These are phyloP conservation scores for Drosophila carrolli DNA, from an alignment of 1,140 invertebrate genomes.

Conservation along the genomic window DNA sequence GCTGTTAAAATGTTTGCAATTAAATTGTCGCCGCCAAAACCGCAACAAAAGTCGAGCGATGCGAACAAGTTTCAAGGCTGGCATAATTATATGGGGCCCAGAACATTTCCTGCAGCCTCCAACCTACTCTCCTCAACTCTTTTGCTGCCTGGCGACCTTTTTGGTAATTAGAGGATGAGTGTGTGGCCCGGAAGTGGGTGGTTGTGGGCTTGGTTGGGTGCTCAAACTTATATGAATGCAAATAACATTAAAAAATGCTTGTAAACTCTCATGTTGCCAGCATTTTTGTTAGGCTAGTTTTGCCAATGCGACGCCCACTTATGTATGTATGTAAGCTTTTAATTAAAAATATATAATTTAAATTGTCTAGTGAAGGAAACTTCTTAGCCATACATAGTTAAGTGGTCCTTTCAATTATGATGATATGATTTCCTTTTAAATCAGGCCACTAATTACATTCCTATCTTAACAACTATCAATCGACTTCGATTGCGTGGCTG, in stretches of 20 bases:
- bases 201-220: not conserved
- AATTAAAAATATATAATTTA: slow-evolving; percentile 25
- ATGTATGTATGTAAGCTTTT: slow-evolving; percentile 4
- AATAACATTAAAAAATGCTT: slow-evolving; percentile 18
- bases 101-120: slow-evolving; percentile 18
- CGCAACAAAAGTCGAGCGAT: slow-evolving; percentile 42
- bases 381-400: not conserved
- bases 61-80: slow-evolving; percentile 41
- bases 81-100: slow-evolving; percentile 31
- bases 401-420: not conserved
- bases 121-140: not conserved
- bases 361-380: not conserved
- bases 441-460: not conserved
- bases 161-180: slow-evolving; percentile 47
- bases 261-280: slow-evolving; percentile 8
- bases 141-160: slow-evolving; percentile 4
- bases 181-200: slow-evolving; percentile 32
- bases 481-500: not conserved
- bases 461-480: slow-evolving; percentile 11
- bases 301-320: not conserved
- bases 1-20: slow-evolving; percentile 4
- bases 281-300: not conserved
- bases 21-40: slow-evolving; percentile 19
- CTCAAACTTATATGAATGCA: not conserved
- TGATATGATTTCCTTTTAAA: not conserved